phyloP scores from a whole-genome alignment of 2,797 vertebrate species.

The Aselliscus stoliczkanus region DNA sequence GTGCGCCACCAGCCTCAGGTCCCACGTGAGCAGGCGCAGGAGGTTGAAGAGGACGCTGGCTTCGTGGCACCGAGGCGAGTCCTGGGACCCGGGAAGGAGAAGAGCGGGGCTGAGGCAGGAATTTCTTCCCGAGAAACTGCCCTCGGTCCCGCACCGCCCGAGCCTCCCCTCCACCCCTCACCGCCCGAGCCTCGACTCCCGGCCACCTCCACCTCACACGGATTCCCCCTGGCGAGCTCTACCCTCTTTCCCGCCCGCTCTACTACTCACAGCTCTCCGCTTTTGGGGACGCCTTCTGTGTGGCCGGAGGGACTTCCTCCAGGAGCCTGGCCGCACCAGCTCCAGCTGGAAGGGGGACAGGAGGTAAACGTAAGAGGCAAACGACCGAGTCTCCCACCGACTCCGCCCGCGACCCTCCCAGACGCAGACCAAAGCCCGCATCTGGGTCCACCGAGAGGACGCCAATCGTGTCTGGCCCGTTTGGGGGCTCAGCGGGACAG shows the following conservation, averaged over 20 bases:
- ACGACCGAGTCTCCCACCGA: not conserved
- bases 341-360: not conserved
- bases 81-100: not conserved
- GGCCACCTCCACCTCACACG: accelerated
- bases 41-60: not conserved
- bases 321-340: not conserved
- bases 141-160: not conserved
- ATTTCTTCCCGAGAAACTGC: accelerated
- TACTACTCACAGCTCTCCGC: not conserved
- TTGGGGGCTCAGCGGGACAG: not conserved
- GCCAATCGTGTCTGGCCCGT: accelerated
- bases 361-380: not conserved
- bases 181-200: no score
- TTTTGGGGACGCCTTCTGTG: not conserved
- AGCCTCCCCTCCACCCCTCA: accelerated
- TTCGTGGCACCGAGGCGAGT: not conserved
- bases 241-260: accelerated
- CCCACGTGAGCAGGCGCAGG: not conserved
- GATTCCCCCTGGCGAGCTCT: accelerated
- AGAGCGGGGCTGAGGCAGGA: not conserved
- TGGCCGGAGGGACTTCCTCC: not conserved
- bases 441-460: no score
- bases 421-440: not conserved
- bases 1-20: not conserved
- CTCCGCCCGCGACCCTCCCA: not conserved